Conservation (phyloP, 2,797 vertebrate species). For the Ctenopoma kingsleyae region DNA sequence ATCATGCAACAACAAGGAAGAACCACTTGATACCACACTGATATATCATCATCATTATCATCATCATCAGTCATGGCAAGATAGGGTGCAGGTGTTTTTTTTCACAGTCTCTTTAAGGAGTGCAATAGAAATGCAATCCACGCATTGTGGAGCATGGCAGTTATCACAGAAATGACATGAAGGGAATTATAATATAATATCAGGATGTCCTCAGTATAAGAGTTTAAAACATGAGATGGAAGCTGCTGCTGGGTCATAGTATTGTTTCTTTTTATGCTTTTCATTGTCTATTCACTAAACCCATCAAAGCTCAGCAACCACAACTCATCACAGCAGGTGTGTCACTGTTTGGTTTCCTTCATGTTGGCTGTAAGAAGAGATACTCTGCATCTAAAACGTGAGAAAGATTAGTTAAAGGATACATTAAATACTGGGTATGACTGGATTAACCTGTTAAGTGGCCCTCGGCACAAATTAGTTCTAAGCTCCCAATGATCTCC, state of each 20-base stretch:
- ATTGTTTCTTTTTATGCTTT: neutral
- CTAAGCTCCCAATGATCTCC: too few species aligned
- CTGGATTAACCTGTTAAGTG: too few species aligned
- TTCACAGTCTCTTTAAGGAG: constrained; percentile 44
- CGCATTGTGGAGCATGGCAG: neutral
- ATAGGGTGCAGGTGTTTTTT: constrained; percentile 14
- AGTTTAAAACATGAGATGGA: neutral
- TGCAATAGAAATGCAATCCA: constrained; percentile 39
- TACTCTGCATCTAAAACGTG: neutral
- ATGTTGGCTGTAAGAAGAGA: neutral
- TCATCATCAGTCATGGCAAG: constrained; percentile 13
- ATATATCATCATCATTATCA: constrained; percentile 43
- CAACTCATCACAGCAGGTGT: neutral
- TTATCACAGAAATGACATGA: neutral
- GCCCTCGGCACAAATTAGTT: too few species aligned
- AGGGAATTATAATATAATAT: neutral
- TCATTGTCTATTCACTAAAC: neutral
- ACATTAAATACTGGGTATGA: too few species aligned
- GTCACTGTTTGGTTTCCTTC: too few species aligned
- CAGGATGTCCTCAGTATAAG: neutral
- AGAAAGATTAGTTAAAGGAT: neutral
- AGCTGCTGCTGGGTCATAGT: neutral
- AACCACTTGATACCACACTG: constrained; percentile 64
- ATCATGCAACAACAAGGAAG: constrained; percentile 82
- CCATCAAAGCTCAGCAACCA: neutral